Percentiles rank a stretch among this genome's conserved stretches.
phyloP scores from a whole-genome alignment of 2,888 invertebrate genomes.

The Leptopilina myrica region DNA sequence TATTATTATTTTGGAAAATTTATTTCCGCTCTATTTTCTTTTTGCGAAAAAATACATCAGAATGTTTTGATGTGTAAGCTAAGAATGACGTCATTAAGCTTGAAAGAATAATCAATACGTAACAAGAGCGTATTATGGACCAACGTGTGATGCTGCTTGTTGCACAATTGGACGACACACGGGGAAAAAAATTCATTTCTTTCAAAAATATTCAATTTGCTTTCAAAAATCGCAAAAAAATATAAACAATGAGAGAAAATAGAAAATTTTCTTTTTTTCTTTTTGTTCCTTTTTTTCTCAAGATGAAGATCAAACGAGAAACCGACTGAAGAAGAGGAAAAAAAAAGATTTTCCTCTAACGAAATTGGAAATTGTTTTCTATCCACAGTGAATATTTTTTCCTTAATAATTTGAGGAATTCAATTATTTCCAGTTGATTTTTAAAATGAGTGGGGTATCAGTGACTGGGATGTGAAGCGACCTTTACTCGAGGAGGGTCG shows the following conservation, averaged over 20 bases:
- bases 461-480: conserved; percentile 16
- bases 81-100: conserved; percentile 55
- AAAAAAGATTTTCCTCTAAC: background rate
- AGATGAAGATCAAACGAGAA: too few species aligned
- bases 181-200: too few species aligned
- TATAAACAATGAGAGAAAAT: conserved; percentile 1
- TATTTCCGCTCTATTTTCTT: too few species aligned
- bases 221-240: background rate
- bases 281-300: too few species aligned
- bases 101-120: conserved; percentile 65
- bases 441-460: background rate
- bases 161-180: conserved; percentile 1
- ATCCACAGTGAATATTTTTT: too few species aligned
- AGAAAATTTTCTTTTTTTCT: background rate
- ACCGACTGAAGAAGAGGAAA: background rate
- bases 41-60: too few species aligned
- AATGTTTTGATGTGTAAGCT: background rate
- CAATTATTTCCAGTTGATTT: background rate
- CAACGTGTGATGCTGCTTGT: conserved; percentile 24
- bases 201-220: background rate
- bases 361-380: background rate
- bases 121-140: conserved; percentile 43
- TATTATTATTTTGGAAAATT: too few species aligned
- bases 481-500: conserved; percentile 1
- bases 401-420: background rate